Evolutionary conservation across 2,113 vertebrate species (phyloP).

Genomic region (Ibidorhyncha struthersii): DNA sequence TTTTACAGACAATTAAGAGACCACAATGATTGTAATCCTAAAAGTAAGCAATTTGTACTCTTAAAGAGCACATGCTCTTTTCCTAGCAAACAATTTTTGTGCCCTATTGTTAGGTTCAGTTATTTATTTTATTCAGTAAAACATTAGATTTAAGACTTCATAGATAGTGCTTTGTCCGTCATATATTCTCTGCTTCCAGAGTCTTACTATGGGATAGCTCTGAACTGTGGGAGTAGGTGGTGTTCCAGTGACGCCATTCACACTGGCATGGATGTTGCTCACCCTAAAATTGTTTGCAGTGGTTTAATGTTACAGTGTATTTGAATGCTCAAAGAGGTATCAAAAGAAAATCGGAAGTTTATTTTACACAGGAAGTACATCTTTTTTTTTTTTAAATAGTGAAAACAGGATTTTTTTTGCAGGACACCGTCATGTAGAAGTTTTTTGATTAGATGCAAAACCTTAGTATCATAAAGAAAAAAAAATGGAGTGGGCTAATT

Average conservation of each 20-base stretch:
- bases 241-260: not conserved
- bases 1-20: not conserved
- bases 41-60: not conserved
- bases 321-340: not conserved
- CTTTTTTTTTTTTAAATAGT: not conserved
- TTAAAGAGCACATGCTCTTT: not conserved
- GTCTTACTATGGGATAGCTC: not conserved
- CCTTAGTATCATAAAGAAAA: not conserved
- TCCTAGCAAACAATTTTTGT: not conserved
- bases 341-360: not conserved
- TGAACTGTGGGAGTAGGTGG: accelerated
- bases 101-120: not conserved
- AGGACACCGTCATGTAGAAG: too few species aligned
- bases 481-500: not conserved
- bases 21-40: not conserved
- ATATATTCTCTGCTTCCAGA: not conserved
- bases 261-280: not conserved
- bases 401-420: not conserved
- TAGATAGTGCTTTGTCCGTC: not conserved
- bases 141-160: not conserved
- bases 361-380: not conserved
- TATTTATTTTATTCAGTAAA: not conserved
- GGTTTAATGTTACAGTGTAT: not conserved
- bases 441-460: not conserved
- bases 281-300: not conserved